Evolutionary conservation across 30 jellyfish, hydroid and myxozoan genomes (phyloP).

Genomic region (Calvadosia cruxmelitensis): DNA sequence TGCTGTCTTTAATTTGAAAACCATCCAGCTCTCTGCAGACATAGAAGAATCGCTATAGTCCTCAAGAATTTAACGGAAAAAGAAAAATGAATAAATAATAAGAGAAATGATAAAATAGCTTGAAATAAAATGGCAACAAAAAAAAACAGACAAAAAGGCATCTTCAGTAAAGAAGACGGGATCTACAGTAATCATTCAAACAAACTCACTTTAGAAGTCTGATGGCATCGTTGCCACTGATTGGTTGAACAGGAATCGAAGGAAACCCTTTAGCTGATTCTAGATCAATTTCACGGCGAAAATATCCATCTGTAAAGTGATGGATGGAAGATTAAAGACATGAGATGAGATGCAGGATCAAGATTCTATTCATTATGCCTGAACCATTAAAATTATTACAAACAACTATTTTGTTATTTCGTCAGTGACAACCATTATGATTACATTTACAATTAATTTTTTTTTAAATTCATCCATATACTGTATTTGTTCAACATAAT

Average conservation of each 20-base stretch:
- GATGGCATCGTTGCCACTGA: conserved; percentile 73
- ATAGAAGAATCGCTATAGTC: neutral
- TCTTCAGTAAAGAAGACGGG: too few relatives aligned
- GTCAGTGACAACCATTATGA: too few relatives aligned
- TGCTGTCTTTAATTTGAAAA: conserved; percentile 24
- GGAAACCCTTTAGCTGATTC: conserved; percentile 62
- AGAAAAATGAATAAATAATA: neutral
- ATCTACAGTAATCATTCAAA: too few relatives aligned
- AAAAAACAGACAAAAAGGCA: neutral
- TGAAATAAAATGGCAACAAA: neutral
- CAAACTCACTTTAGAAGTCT: conserved; percentile 44
- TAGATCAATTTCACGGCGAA: conserved; percentile 52
- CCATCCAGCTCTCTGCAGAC: conserved; percentile 56
- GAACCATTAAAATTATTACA: too few relatives aligned
- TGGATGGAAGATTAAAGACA: too few relatives aligned
- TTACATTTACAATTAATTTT: too few relatives aligned
- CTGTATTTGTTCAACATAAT: too few relatives aligned
- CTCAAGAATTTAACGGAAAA: neutral
- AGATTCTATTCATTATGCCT: too few relatives aligned
- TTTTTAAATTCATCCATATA: too few relatives aligned
- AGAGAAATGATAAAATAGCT: neutral
- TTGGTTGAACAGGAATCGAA: conserved; percentile 81
- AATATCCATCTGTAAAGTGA: conserved; percentile 50
- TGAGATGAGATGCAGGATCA: too few relatives aligned
- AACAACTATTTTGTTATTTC: too few relatives aligned